Percentiles rank a stretch among this genome's conserved stretches.
Conservation (phyloP, 92 coral and sea anemone species). For the Nematostella vectensis region DNA sequence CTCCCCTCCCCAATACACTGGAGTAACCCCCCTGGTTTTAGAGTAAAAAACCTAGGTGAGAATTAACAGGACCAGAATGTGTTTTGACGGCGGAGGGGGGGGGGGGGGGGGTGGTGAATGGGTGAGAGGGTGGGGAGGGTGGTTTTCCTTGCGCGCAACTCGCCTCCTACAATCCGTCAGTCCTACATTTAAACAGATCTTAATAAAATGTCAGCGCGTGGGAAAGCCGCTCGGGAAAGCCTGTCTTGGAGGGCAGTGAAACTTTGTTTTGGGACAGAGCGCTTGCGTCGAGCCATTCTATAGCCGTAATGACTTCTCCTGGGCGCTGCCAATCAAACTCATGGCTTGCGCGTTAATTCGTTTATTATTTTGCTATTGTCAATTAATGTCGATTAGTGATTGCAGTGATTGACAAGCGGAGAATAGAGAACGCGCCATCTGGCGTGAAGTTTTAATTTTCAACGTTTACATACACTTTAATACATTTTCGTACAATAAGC, state of each 20-base stretch:
- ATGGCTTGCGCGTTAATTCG: conserved; percentile 85
- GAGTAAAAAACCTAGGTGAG: too few species aligned
- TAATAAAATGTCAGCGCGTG: too few species aligned
- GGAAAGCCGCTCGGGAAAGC: conserved; percentile 53
- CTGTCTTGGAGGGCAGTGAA: conserved; percentile 48
- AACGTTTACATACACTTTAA: conserved; percentile 85
- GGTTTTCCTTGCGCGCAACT: too few species aligned
- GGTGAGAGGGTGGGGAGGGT: too few species aligned
- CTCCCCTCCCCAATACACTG: too few species aligned
- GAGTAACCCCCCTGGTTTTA: too few species aligned
- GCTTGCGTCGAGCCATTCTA: conserved; percentile 73
- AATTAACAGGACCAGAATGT: too few species aligned
- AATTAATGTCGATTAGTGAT: conserved; percentile 86
- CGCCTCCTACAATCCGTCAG: too few species aligned
- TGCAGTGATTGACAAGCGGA: conserved; percentile 89
- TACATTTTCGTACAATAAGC: conserved; percentile 81
- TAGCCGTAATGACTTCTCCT: conserved; percentile 88
- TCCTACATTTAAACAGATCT: too few species aligned
- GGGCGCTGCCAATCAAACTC: conserved; percentile 80
- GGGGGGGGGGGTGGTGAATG: too few species aligned
- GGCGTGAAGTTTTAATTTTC: conserved; percentile 64
- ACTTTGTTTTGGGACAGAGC: conserved; percentile 56
- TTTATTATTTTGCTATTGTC: conserved; percentile 92
- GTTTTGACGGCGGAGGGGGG: too few species aligned
- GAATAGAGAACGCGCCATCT: conserved; percentile 93